Percentiles rank a stretch among this genome's conserved stretches.
Conservation (phyloP, 2,113 vertebrate genomes). For the Cyanoliseus patagonus region DNA sequence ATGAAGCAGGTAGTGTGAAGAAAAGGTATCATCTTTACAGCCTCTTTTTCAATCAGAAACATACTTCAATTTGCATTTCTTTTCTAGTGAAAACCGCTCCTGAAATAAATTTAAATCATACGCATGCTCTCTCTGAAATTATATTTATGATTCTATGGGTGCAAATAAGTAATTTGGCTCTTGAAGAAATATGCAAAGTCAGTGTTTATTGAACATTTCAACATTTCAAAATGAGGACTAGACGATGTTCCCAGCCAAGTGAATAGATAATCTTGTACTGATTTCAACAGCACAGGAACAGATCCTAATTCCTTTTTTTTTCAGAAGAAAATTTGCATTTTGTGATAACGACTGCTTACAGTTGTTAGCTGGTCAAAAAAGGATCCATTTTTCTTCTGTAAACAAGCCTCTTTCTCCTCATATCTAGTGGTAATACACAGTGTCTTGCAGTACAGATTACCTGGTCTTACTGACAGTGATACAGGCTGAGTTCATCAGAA, state of each 20-base stretch:
- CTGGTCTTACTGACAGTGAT: background rate
- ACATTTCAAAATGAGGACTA: background rate
- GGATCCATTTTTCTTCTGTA: background rate
- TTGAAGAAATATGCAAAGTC: slow-evolving; percentile 2
- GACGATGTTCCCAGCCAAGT: background rate
- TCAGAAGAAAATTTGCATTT: background rate
- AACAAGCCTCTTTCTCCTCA: background rate
- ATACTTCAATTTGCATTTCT: background rate
- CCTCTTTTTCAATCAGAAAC: background rate
- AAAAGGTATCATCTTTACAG: background rate
- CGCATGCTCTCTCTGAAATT: background rate
- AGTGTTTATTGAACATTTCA: background rate
- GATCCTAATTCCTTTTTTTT: background rate
- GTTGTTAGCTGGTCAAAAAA: background rate
- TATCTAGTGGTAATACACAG: background rate
- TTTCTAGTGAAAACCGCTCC: background rate
- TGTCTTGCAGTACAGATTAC: background rate
- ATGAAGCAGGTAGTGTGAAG: slow-evolving; percentile 12
- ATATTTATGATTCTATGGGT: slow-evolving; percentile 9
- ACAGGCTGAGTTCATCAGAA: background rate
- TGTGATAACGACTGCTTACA: background rate
- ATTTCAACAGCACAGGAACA: background rate
- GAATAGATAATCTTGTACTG: background rate
- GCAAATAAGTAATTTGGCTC: background rate
- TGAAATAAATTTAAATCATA: slow-evolving; percentile 13